A percentile compares a stretch with the other conserved stretches of the same genome.
These are phyloP conservation scores for Phymastichus coffea DNA, from an alignment of 1,140 invertebrate genomes.

Conservation along the genomic window DNA sequence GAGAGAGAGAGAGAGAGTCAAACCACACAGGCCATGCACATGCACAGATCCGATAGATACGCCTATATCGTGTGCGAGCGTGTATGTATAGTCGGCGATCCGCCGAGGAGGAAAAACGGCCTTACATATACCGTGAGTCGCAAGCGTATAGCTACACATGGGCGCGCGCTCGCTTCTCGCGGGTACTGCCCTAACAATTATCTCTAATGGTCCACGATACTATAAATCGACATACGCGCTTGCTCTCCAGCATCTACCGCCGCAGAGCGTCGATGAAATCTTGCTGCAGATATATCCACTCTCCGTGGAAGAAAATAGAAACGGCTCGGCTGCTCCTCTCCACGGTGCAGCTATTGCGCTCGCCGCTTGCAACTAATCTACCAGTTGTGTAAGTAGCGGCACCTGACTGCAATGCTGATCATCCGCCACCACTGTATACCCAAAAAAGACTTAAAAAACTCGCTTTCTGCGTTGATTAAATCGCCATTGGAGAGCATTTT, in stretches of 20 bases:
- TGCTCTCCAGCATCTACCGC: background rate
- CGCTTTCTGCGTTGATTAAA: too few species aligned
- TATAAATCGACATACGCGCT: constrained; percentile 52
- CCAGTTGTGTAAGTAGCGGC: constrained; percentile 48
- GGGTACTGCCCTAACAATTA: constrained; percentile 47
- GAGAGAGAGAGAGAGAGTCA: constrained; percentile 33
- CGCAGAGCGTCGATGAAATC: constrained; percentile 41
- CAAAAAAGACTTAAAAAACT: too few species aligned
- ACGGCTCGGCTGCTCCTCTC: constrained; percentile 29
- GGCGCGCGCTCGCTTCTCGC: too few species aligned
- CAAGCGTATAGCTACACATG: too few species aligned
- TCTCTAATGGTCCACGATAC: constrained; percentile 52
- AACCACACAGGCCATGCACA: too few species aligned
- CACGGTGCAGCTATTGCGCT: constrained; percentile 8
- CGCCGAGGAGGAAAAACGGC: too few species aligned
- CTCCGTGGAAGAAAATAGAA: constrained; percentile 43
- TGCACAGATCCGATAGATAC: too few species aligned
- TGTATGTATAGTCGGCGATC: too few species aligned
- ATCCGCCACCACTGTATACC: too few species aligned
- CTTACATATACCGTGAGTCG: too few species aligned
- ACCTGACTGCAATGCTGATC: constrained; percentile 48
- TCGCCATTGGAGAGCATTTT: too few species aligned
- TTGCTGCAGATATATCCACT: constrained; percentile 14
- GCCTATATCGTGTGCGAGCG: too few species aligned
- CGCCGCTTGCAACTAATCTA: constrained; percentile 41